phyloP scores from a whole-genome alignment of 2,797 vertebrate genomes.

The Sparus aurata region DNA sequence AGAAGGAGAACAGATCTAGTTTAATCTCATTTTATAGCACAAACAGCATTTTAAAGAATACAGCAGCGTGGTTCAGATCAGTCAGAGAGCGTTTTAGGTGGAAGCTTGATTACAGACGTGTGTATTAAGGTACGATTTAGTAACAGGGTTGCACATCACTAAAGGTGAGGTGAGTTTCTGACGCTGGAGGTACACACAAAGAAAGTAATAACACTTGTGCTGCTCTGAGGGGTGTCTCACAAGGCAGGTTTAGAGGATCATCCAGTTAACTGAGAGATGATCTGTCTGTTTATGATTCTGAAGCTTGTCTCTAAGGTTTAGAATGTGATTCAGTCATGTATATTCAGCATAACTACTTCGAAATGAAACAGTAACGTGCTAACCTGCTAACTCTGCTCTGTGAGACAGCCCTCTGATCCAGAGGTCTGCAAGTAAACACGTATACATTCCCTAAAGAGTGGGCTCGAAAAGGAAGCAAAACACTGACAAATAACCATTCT shows the following conservation, averaged over 20 bases:
- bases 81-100: conserved; percentile 40
- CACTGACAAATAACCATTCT: conserved; percentile 65
- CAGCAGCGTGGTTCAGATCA: conserved; percentile 60
- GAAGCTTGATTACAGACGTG: conserved; percentile 55
- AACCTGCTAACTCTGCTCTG: conserved; percentile 34
- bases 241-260: conserved; percentile 16
- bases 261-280: background rate
- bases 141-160: conserved; percentile 54
- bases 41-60: conserved; percentile 58
- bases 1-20: conserved; percentile 56
- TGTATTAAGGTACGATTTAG: conserved; percentile 50
- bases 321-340: conserved; percentile 8
- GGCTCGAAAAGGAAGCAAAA: conserved; percentile 47
- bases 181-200: conserved; percentile 30
- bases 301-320: background rate
- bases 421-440: conserved; percentile 40
- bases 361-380: conserved; percentile 29
- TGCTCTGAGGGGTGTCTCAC: conserved; percentile 5
- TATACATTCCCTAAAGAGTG: conserved; percentile 54
- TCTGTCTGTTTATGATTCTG: background rate
- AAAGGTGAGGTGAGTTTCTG: conserved; percentile 38
- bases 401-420: conserved; percentile 21
- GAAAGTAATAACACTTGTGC: conserved; percentile 31
- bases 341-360: background rate
- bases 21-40: conserved; percentile 66